phyloP scores from a whole-genome alignment of 2,113 vertebrate species.

The Felis chaus region DNA sequence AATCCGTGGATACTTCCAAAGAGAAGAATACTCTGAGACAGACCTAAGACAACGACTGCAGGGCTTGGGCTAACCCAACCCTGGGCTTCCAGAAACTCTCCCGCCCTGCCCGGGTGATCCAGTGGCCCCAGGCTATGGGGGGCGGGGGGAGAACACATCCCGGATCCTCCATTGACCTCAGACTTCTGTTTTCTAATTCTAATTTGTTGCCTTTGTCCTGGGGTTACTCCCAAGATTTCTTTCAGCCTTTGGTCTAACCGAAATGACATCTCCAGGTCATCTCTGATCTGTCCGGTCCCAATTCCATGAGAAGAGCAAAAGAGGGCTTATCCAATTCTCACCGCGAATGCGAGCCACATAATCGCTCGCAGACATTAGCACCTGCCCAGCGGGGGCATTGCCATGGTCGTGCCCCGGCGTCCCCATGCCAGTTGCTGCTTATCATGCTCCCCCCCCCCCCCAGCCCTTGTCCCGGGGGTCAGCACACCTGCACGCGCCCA shows the following conservation, averaged over 20 bases:
- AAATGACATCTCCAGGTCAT: not conserved
- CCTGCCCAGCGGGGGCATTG: not conserved
- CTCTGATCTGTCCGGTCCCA: not conserved
- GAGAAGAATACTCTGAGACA: not conserved
- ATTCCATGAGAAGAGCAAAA: not conserved
- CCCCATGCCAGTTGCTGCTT: not conserved
- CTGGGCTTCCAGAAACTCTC: not conserved
- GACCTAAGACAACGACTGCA: not conserved
- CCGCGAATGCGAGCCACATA: not conserved
- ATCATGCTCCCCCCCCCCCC: too few species aligned
- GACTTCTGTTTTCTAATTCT: not conserved
- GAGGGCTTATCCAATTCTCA: rapidly evolving
- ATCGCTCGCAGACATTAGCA: rapidly evolving
- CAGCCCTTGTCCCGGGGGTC: not conserved
- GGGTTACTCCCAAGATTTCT: not conserved
- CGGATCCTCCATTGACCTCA: not conserved
- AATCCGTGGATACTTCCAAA: not conserved
- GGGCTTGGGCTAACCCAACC: not conserved
- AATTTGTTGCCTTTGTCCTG: not conserved
- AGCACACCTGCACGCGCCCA: not conserved
- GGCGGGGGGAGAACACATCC: too few species aligned
- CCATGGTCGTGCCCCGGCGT: rapidly evolving
- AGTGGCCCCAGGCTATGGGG: too few species aligned
- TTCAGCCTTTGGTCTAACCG: not conserved
- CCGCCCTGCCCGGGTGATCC: rapidly evolving